Conservation (phyloP, 1,140 invertebrate genomes). For the Alviniconcha marisindica region DNA sequence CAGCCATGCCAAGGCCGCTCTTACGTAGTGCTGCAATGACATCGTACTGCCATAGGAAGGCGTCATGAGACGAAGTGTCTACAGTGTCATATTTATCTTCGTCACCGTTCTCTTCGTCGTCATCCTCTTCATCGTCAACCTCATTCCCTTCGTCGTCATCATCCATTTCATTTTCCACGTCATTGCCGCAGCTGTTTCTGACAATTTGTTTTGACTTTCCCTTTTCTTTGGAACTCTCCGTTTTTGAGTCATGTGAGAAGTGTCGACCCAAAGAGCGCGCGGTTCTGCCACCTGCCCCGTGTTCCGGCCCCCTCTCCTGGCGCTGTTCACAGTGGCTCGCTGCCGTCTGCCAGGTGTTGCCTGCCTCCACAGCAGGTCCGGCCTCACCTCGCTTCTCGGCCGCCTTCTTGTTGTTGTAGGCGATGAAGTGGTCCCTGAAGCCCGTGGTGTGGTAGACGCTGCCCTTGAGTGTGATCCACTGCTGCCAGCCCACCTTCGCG, state of each 20-base stretch:
- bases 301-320: no score
- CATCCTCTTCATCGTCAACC: conserved; percentile 13
- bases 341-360: not conserved
- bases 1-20: conserved; percentile 1
- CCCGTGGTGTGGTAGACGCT: conserved; percentile 27
- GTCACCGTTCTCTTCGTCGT: not conserved
- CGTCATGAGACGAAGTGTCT: not conserved
- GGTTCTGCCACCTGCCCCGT: not conserved
- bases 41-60: conserved; percentile 3
- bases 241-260: no score
- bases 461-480: conserved; percentile 31
- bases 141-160: not conserved
- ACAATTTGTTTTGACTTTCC: no score
- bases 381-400: not conserved
- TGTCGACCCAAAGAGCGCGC: no score
- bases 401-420: conserved; percentile 13
- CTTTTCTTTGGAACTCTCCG: no score
- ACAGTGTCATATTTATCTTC: not conserved
- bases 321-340: not conserved
- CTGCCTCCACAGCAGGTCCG: not conserved
- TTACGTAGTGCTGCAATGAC: conserved; percentile 16
- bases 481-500: conserved; percentile 17
- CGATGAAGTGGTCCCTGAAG: conserved; percentile 35
- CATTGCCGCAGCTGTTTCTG: not conserved
- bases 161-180: not conserved